Base-by-base conservation (phyloP, 2,888 invertebrate genomes). In the Embidobia sp. region DNA sequence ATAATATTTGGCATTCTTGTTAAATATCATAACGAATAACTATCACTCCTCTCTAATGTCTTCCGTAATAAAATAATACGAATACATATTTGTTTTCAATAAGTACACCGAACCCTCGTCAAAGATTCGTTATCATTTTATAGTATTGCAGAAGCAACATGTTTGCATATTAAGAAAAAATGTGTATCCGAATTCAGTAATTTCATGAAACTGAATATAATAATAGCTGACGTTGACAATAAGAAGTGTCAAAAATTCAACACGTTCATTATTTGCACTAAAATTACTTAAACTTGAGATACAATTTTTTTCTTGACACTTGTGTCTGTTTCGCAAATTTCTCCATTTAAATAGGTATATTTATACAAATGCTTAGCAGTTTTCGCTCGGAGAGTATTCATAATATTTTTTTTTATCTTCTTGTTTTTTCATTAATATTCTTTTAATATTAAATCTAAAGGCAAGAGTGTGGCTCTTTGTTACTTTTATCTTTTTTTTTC, bases 1-100 rank as follows among this genome's bases (percentile, higher is more conserved):
- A 64, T 63, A 55, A 67, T 75, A 75, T 75, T 75, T 75, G 74
- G 74, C 74, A 75, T 66, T 61, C 18, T 3, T n/a, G 8, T 66
- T 46, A 37, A 53, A 27, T 31, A 27, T 67, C 40, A 72, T 27
- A 67, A 67, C 19, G 59, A 67, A 59, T 42, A 66, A 67, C 59
- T 74, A 51, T 59, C 44, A 66, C 64, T 49, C 40, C 18, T 64
- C 11, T 49, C 46, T 57, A 44, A 74, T 57, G 27, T 59, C 7
- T 49, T 19, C 49, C 27, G 13, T 29, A 59, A 57, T 46, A 63
- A 66, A 59, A 74, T 59, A 57, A 59, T 49, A 73, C 13, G 51
- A 61, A 73, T 64, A 55, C 33, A 16, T 16, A 35, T n/a, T n/a
- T n/a, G n/a, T 4, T 19, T 51, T 26, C n/a, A 26, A 57, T 59